Conservation (phyloP, 2,113 vertebrate genomes). For the Gadus chalcogrammus region DNA sequence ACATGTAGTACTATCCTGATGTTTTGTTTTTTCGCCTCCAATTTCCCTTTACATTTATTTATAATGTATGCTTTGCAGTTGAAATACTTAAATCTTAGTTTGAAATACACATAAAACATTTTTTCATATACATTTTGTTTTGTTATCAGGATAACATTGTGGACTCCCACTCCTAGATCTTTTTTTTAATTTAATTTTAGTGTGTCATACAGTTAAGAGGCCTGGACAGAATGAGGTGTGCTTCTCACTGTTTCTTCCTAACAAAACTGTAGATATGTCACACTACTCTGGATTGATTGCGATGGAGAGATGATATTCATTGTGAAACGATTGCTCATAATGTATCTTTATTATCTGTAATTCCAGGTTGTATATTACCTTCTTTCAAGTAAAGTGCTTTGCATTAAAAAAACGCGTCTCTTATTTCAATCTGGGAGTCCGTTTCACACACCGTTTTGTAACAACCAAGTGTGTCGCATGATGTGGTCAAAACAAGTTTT, state of each 20-base stretch:
- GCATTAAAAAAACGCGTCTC: constrained; percentile 67
- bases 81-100: constrained; percentile 67
- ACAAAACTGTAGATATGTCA: constrained; percentile 70
- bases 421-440: not conserved
- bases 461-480: not conserved
- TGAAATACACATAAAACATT: constrained; percentile 50
- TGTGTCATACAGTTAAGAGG: constrained; percentile 67
- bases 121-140: constrained; percentile 37
- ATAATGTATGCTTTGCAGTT: constrained; percentile 76
- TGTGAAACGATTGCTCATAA: constrained; percentile 77
- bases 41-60: constrained; percentile 72
- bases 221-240: constrained; percentile 68
- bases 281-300: constrained; percentile 64
- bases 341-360: constrained; percentile 81
- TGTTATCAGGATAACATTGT: constrained; percentile 57
- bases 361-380: constrained; percentile 81
- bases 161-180: constrained; percentile 64
- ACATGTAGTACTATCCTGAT: constrained; percentile 67
- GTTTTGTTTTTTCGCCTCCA: constrained; percentile 28
- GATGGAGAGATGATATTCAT: constrained; percentile 70
- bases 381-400: constrained; percentile 82
- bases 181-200: constrained; percentile 35
- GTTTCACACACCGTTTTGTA: no score
- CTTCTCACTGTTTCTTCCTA: constrained; percentile 69
- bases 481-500: not conserved